A percentile compares a stretch with the other conserved stretches of the same genome.
Evolutionary conservation across 2,113 vertebrate genomes (phyloP).

Genomic region (Galeopterus variegatus): DNA sequence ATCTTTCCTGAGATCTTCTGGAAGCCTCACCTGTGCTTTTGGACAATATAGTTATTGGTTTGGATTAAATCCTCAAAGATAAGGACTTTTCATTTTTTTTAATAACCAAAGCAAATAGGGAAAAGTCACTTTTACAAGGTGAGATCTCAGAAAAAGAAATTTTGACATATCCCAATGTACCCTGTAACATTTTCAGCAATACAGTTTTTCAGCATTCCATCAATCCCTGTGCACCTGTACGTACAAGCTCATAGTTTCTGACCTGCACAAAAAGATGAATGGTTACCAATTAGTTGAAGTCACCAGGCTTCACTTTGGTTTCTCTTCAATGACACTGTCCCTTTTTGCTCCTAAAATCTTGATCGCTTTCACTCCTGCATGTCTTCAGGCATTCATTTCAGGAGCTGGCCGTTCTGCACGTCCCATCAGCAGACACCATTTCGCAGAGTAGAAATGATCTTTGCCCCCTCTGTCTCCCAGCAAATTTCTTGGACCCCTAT

Average conservation of each 20-base stretch:
- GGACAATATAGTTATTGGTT: background rate
- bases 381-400: background rate
- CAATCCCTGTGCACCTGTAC: background rate
- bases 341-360: background rate
- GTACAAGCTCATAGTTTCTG: background rate
- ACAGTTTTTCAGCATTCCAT: background rate
- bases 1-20: background rate
- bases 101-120: background rate
- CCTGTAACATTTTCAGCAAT: background rate
- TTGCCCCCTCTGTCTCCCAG: background rate
- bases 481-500: background rate
- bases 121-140: background rate
- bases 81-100: background rate
- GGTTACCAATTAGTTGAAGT: background rate
- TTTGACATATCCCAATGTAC: background rate
- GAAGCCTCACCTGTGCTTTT: background rate
- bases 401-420: background rate
- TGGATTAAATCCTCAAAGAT: background rate
- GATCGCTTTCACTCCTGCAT: background rate
- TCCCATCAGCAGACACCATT: background rate
- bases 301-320: no score
- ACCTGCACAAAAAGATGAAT: background rate
- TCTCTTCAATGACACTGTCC: background rate
- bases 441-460: background rate
- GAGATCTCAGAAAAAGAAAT: constrained; percentile 5